Percentiles rank a stretch among this genome's conserved stretches.
phyloP scores from a whole-genome alignment of 2,888 invertebrate genomes.

The Napeogenes inachia region DNA sequence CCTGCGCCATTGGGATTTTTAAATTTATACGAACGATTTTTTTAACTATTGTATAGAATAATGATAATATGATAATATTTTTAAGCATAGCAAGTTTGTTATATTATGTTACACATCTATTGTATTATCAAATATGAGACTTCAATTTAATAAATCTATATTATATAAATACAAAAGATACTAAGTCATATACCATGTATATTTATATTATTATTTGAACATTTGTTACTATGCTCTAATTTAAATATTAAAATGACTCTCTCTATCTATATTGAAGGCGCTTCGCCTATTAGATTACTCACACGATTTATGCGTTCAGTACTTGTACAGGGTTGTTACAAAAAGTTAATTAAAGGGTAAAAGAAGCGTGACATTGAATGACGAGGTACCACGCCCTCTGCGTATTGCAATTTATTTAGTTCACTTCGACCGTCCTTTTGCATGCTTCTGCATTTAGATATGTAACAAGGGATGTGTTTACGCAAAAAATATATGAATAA shows the following conservation, averaged over 20 bases:
- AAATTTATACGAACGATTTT: slow-evolving; percentile 3
- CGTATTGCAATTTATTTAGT: slow-evolving; percentile 63
- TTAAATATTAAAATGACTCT: slow-evolving; percentile 6
- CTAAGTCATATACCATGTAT: too few species aligned
- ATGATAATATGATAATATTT: too few species aligned
- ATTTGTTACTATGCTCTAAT: too few species aligned
- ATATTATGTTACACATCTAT: too few species aligned
- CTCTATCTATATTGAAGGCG: slow-evolving; percentile 3
- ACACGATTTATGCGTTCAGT: slow-evolving; percentile 28
- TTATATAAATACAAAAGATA: too few species aligned
- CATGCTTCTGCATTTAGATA: slow-evolving; percentile 52
- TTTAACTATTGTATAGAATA: too few species aligned
- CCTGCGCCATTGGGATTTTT: slow-evolving; percentile 36
- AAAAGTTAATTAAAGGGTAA: slow-evolving; percentile 69
- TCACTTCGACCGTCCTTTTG: slow-evolving; percentile 53
- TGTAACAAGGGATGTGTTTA: slow-evolving; percentile 23
- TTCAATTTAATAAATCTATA: too few species aligned
- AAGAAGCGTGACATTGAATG: slow-evolving; percentile 58
- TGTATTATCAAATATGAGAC: too few species aligned
- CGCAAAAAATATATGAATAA: background rate
- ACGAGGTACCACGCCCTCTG: slow-evolving; percentile 58
- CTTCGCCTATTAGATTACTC: slow-evolving; percentile 20
- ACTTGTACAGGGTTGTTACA: slow-evolving; percentile 28
- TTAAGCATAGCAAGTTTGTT: too few species aligned
- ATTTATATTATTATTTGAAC: too few species aligned